Evolutionary conservation across 2,113 vertebrate species (phyloP).

Genomic region (Calyptommatus sinebrachiatus): DNA sequence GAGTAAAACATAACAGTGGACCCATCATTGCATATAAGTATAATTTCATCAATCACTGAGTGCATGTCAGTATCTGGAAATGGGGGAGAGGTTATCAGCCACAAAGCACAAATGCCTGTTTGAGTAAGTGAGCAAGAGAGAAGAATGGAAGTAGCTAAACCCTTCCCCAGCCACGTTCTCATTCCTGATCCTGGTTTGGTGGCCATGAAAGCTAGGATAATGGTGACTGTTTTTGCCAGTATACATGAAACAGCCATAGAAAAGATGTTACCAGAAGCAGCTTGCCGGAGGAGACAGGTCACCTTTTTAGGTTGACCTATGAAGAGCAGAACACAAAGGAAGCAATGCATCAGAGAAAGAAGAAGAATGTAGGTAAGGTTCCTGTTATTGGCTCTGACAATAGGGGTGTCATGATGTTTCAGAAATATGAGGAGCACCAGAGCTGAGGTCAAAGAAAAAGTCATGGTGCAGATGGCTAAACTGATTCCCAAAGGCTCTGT

Average conservation of each 20-base stretch:
- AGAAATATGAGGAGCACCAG: not conserved
- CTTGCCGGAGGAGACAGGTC: not conserved
- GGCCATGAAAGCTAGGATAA: not conserved
- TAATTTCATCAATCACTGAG: not conserved
- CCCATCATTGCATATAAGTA: not conserved
- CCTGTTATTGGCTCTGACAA: not conserved
- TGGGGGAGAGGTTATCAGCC: not conserved
- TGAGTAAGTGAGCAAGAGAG: not conserved
- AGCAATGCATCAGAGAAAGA: not conserved
- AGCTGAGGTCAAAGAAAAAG: not conserved
- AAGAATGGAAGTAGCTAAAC: not conserved
- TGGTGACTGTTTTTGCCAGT: not conserved
- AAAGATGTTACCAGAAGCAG: not conserved
- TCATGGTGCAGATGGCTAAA: not conserved
- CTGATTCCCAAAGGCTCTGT: not conserved
- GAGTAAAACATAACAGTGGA: not conserved
- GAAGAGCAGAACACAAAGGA: not conserved
- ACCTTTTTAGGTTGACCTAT: not conserved
- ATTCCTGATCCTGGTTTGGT: not conserved
- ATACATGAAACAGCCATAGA: not conserved
- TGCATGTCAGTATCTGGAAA: not conserved
- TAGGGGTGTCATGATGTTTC: not conserved
- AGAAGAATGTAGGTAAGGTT: not conserved
- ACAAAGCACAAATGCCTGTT: not conserved
- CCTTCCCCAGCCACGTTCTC: not conserved